Evolutionary conservation across 1,140 invertebrate genomes (phyloP).

Genomic region (Lepidotrigona ventralis): DNA sequence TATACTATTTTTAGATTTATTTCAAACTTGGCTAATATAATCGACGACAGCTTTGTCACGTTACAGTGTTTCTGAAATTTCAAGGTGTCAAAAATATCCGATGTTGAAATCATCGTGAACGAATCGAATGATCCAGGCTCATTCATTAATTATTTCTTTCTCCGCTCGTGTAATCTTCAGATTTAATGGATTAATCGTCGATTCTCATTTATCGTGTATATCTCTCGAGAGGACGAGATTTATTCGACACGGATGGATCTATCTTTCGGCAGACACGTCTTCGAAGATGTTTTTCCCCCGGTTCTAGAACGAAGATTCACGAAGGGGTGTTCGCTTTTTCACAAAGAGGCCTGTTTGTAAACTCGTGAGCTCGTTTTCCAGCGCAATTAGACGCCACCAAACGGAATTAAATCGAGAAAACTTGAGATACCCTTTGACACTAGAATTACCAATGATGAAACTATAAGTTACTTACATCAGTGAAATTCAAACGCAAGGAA

Average conservation of each 20-base stretch:
- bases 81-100: background rate
- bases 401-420: conserved; percentile 23
- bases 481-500: no score
- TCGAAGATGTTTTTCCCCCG: background rate
- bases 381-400: background rate
- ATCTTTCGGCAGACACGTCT: background rate
- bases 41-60: no score
- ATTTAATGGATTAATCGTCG: background rate
- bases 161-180: background rate
- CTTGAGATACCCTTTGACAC: background rate
- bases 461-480: no score
- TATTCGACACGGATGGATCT: background rate
- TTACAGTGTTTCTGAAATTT: no score
- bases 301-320: background rate
- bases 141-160: background rate
- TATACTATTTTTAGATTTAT: no score
- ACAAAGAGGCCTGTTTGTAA: background rate
- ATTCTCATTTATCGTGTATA: no score
- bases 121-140: background rate
- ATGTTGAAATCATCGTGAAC: background rate
- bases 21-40: no score
- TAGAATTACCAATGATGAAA: no score
- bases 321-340: background rate
- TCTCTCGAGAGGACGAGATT: background rate
- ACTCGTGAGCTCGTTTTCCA: background rate